Conservation (phyloP, 1,140 invertebrate species). For the Heliconius himera region DNA sequence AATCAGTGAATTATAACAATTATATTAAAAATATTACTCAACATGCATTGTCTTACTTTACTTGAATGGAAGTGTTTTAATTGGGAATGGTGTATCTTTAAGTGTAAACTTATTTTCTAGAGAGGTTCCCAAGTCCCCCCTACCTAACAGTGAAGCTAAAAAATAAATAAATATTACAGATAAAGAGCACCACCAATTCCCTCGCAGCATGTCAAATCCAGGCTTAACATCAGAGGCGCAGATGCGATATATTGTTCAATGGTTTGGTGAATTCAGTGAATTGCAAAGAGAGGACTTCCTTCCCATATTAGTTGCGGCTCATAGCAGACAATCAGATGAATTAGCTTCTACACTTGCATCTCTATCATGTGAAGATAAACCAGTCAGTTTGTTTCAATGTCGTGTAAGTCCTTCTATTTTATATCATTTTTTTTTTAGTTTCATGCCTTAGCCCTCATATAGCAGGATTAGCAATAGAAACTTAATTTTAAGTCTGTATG, state of each 20-base stretch:
- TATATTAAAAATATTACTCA: not conserved
- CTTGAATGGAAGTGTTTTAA: no score
- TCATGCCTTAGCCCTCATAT: not conserved
- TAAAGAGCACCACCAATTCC: conserved; percentile 48
- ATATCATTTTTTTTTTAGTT: not conserved
- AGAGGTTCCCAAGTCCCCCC: no score
- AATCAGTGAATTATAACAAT: not conserved
- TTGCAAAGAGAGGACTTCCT: conserved; percentile 93
- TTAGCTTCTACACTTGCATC: conserved; percentile 86
- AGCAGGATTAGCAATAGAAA: not conserved
- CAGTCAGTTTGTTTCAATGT: conserved; percentile 93
- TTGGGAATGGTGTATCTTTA: no score
- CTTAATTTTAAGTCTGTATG: not conserved
- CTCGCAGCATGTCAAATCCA: conserved; percentile 71
- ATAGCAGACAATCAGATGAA: conserved; percentile 86
- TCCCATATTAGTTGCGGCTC: conserved; percentile 85
- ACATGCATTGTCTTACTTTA: no score
- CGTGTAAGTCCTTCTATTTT: conserved; percentile 83
- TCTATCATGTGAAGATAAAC: conserved; percentile 87
- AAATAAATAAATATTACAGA: conserved; percentile 26
- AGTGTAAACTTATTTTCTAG: no score
- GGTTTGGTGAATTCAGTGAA: conserved; percentile 95
- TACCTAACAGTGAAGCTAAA: no score
- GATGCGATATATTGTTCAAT: conserved; percentile 89
- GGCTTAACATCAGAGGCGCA: conserved; percentile 85